phyloP scores from a whole-genome alignment of 1,140 invertebrate species.

The Drosophila bifasciata region DNA sequence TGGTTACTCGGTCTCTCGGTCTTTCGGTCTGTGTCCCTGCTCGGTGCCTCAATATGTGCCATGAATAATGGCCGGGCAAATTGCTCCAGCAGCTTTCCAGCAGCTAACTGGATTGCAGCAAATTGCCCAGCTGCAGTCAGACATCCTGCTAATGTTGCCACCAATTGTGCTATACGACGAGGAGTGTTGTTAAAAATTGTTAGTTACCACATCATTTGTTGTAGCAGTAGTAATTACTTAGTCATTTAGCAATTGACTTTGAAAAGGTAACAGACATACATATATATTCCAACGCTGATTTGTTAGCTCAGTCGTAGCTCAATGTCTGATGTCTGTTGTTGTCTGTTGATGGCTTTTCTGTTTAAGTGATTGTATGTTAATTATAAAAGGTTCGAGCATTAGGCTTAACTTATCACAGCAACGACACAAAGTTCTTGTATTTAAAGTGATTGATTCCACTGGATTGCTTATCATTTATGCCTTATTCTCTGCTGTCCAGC shows the following conservation, averaged over 20 bases:
- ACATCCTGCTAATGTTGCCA: conserved; percentile 47
- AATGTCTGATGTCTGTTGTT: too few relatives aligned
- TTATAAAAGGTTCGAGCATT: conserved; percentile 6
- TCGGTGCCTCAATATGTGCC: conserved; percentile 62
- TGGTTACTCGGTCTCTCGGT: conserved; percentile 26
- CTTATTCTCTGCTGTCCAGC: too few relatives aligned
- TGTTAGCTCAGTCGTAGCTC: conserved; percentile 1
- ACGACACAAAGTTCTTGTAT: not conserved
- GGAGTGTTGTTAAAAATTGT: conserved; percentile 35
- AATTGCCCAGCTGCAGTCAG: conserved; percentile 50
- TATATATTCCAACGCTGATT: conserved; percentile 23
- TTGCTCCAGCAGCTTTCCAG: conserved; percentile 54
- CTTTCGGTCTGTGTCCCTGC: not conserved
- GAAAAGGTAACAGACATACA: conserved; percentile 37
- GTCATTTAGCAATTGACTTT: conserved; percentile 68
- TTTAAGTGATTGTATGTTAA: conserved; percentile 41
- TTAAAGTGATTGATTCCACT: conserved; percentile 13
- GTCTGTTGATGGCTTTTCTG: conserved; percentile 5
- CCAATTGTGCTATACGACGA: conserved; percentile 3
- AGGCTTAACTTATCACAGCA: conserved; percentile 24
- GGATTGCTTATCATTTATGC: too few relatives aligned
- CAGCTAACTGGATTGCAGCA: conserved; percentile 39
- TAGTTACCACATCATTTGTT: conserved; percentile 67
- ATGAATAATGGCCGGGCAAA: conserved; percentile 79
- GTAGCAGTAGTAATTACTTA: conserved; percentile 70